Evolutionary conservation across 2,888 invertebrate genomes (phyloP), one percentile per base, ranked within the genome.

Genomic region (Apamea epomidion): DNA sequence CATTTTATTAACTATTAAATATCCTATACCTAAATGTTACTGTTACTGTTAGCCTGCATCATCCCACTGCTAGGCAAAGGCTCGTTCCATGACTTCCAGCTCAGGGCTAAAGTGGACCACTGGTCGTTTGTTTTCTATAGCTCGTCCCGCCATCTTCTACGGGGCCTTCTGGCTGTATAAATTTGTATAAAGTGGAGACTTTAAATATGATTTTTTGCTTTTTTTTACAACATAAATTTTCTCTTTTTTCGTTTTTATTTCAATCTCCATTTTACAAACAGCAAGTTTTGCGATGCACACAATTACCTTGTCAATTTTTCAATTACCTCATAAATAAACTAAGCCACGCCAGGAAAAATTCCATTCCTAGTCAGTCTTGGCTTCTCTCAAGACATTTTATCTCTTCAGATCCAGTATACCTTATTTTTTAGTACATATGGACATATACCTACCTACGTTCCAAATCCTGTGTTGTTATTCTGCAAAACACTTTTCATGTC

Each of bases 1-100:
- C 32, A 29, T 67, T 86, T 76, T 68, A 72, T 74, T 64, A 62
- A 62, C 68, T 76, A 65, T 71, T 80, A 82, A 70, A 73, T 83
- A 76, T 58, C n/a, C 10, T 4, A 42, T 70, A 65, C 21, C 5
- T 32, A 42, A 76, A 78, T 76, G 10, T 58, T 25, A n/a, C 58
- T 76, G 25, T 58, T 25, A n/a, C 58, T n/a, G 25, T 60, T 12
- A 60, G n/a, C 58, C n/a, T 12, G 58, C 58, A 58, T 58, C 10
- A 58, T 58, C 58, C 12, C 58, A 60, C n/a, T 7, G 14, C n/a
- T 60, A n/a, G 58, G 12, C n/a, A 58, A 58, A 25, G 4, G 5
- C 58, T 54, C 54, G 25, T 54, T 58, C 54, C 58, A n/a, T 5
- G 58, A 60, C 58, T n/a, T n/a, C n/a, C 1, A 58, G n/a, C n/a